phyloP scores from a whole-genome alignment of 2,113 vertebrate genomes.

The Neolamprologus caudopunctatus region DNA sequence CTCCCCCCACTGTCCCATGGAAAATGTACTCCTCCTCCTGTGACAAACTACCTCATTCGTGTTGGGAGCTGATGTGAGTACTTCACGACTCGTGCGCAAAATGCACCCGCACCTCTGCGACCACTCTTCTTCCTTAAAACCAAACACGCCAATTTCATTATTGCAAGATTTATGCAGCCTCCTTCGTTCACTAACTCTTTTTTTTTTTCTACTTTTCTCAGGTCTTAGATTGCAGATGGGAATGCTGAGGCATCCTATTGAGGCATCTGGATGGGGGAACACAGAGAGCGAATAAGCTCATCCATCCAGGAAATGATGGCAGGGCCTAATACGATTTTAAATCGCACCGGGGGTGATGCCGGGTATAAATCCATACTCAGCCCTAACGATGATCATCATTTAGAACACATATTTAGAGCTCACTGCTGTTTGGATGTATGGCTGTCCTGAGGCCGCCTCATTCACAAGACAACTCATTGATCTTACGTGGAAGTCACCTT shows the following conservation, averaged over 20 bases:
- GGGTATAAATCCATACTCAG: constrained; percentile 56
- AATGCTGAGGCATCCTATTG: constrained; percentile 56
- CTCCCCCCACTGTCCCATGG: not conserved
- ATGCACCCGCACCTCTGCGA: not conserved
- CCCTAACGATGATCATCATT: constrained; percentile 59
- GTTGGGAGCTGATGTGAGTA: constrained; percentile 24
- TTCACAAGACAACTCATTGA: constrained; percentile 51
- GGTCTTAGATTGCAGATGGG: constrained; percentile 47
- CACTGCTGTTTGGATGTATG: constrained; percentile 47
- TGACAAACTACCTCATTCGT: constrained; percentile 15
- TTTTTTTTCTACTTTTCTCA: not conserved
- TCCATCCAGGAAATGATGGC: constrained; percentile 61
- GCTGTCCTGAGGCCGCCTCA: constrained; percentile 38
- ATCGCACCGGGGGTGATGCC: constrained; percentile 48
- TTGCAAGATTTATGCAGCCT: constrained; percentile 16
- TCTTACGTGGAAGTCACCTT: constrained; percentile 54
- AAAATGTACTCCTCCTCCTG: not conserved
- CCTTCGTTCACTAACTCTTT: not conserved
- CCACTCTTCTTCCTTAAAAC: constrained; percentile 27
- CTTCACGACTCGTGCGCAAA: not conserved
- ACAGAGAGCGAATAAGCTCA: constrained; percentile 47
- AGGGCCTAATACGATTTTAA: constrained; percentile 56
- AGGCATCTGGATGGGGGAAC: constrained; percentile 45
- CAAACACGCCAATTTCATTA: constrained; percentile 32
- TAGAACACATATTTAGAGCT: constrained; percentile 52